Conservation (phyloP, 2,113 vertebrate genomes). For the Macroglossus sobrinus region DNA sequence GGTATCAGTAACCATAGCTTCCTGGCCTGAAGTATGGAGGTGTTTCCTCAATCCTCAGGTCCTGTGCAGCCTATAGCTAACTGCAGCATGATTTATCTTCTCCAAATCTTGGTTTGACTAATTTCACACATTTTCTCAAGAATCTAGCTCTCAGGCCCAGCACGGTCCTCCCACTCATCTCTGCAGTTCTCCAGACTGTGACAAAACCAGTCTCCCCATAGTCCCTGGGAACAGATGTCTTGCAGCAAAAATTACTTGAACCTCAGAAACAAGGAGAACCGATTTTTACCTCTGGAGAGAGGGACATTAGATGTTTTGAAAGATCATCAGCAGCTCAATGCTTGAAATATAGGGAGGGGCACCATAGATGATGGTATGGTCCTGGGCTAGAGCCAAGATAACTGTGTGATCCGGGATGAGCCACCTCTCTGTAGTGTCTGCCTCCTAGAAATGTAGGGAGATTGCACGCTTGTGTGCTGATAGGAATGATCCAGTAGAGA, state of each 20-base stretch:
- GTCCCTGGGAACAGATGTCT: constrained; percentile 41
- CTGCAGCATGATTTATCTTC: not conserved
- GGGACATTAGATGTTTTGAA: not conserved
- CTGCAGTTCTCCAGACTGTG: not conserved
- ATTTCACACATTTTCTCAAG: constrained; percentile 52
- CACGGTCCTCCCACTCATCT: not conserved
- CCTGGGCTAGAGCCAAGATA: not conserved
- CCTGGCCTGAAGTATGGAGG: not conserved
- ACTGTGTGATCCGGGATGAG: not conserved
- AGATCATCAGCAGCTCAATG: not conserved
- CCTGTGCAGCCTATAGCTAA: not conserved
- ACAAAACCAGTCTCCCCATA: not conserved
- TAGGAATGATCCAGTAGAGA: not conserved
- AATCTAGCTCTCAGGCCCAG: constrained; percentile 16
- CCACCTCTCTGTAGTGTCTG: too few relatives aligned
- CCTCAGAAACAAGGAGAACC: not conserved
- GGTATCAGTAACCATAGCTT: not conserved
- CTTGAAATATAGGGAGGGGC: not conserved
- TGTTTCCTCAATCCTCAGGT: not conserved
- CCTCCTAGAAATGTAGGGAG: not conserved
- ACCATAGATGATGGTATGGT: not conserved
- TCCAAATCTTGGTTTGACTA: constrained; percentile 14
- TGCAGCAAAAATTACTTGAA: not conserved
- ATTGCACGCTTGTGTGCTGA: not conserved
- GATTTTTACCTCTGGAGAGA: not conserved